phyloP scores from a whole-genome alignment of 2,888 invertebrate species.

The Ochropacha duplaris region DNA sequence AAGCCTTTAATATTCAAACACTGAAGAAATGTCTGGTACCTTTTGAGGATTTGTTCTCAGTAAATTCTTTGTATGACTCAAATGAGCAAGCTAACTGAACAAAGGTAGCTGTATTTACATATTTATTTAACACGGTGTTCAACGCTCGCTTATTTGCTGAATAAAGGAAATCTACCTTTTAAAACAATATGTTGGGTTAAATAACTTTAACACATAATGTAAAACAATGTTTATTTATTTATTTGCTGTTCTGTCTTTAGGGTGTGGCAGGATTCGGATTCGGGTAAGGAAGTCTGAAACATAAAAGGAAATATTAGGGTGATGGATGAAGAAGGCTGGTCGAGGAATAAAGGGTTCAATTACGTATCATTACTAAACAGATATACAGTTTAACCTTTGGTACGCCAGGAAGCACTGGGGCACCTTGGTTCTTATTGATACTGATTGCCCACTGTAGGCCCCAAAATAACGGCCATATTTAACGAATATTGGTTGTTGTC shows the following conservation, averaged over 20 bases:
- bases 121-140: conserved; percentile 41
- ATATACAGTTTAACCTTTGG: too few species aligned
- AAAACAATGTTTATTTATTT: background rate
- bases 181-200: background rate
- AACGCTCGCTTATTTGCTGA: conserved; percentile 22
- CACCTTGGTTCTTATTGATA: too few species aligned
- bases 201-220: background rate
- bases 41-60: conserved; percentile 20
- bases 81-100: conserved; percentile 43
- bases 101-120: conserved; percentile 46
- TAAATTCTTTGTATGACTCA: conserved; percentile 43
- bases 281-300: background rate
- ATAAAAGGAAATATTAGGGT: background rate
- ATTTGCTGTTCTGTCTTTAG: background rate
- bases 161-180: conserved; percentile 17
- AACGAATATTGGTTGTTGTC: too few species aligned
- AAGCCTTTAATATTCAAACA: background rate
- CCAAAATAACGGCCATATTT: too few species aligned
- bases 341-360: background rate
- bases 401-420: too few species aligned
- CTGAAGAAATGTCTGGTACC: conserved; percentile 4
- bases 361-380: background rate
- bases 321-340: background rate
- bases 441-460: too few species aligned
- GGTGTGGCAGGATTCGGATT: background rate